Percentiles rank a stretch among this genome's conserved stretches.
These are phyloP conservation scores for Periparus ater DNA, from an alignment of 2,797 vertebrate genomes.

Conservation along the genomic window DNA sequence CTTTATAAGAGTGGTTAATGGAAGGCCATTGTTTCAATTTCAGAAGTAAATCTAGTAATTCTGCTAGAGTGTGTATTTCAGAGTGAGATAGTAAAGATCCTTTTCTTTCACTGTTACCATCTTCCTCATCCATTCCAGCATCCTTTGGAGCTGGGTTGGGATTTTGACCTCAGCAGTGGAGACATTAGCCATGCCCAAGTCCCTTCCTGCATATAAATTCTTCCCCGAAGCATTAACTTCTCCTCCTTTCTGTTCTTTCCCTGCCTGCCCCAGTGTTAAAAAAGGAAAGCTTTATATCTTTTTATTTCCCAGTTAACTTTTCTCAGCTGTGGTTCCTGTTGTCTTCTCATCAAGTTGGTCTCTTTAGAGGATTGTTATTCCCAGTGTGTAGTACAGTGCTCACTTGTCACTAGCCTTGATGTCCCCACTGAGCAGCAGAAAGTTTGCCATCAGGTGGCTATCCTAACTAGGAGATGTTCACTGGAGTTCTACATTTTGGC, in stretches of 20 bases:
- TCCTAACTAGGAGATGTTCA: background rate
- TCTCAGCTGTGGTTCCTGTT: background rate
- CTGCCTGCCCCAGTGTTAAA: background rate
- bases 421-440: background rate
- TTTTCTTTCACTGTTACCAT: background rate
- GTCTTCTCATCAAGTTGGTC: background rate
- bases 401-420: background rate
- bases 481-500: background rate
- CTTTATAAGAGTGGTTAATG: background rate
- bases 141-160: background rate
- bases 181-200: background rate
- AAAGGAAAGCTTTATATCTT: background rate
- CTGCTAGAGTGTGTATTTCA: background rate
- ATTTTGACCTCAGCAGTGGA: background rate
- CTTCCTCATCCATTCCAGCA: background rate
- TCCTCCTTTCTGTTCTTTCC: background rate
- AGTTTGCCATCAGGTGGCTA: background rate
- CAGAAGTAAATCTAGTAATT: background rate
- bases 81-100: background rate
- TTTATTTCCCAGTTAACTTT: background rate
- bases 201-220: background rate
- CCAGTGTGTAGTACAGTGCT: accelerated
- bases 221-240: background rate
- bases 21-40: background rate
- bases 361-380: background rate